phyloP scores from a whole-genome alignment of 2,888 invertebrate species.

The Eurytoma adleriae region DNA sequence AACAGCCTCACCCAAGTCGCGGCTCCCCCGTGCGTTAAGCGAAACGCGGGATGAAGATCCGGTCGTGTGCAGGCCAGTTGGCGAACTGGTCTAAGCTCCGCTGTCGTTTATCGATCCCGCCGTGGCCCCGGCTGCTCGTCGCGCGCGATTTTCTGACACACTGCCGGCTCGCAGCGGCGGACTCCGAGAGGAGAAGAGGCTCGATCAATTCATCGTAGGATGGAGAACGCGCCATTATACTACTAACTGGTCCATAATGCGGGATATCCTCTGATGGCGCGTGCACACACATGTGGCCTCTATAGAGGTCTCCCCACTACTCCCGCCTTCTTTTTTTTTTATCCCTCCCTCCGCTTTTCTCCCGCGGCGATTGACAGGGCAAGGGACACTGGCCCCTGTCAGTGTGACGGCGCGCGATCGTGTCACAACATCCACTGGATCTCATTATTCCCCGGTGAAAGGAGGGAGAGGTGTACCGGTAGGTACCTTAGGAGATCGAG shows the following conservation, averaged over 20 bases:
- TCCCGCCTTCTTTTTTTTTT: not conserved
- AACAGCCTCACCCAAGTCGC: conserved; percentile 1
- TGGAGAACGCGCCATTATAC: conserved; percentile 58
- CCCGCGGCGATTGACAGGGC: not conserved
- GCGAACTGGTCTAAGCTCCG: too few species aligned
- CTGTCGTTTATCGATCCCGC: not conserved
- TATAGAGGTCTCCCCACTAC: not conserved
- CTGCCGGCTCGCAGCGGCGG: not conserved
- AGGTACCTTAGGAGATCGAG: too few species aligned
- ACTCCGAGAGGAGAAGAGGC: conserved; percentile 1
- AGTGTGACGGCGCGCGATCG: not conserved
- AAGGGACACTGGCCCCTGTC: conserved; percentile 18
- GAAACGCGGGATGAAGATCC: too few species aligned
- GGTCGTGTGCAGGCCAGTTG: too few species aligned
- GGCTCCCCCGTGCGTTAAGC: too few species aligned
- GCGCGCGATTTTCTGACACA: not conserved
- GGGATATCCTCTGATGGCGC: conserved; percentile 64
- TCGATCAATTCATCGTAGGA: conserved; percentile 31
- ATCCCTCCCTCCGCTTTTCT: not conserved
- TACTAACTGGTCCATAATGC: conserved; percentile 62
- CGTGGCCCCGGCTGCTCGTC: not conserved
- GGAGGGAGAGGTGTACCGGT: too few species aligned
- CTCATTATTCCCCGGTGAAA: too few species aligned
- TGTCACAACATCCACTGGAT: not conserved
- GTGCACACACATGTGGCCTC: not conserved